Evolutionary conservation across 2,797 vertebrate species (phyloP), one percentile per base, ranked within the genome.

Genomic region (Pelochelys cantorii): DNA sequence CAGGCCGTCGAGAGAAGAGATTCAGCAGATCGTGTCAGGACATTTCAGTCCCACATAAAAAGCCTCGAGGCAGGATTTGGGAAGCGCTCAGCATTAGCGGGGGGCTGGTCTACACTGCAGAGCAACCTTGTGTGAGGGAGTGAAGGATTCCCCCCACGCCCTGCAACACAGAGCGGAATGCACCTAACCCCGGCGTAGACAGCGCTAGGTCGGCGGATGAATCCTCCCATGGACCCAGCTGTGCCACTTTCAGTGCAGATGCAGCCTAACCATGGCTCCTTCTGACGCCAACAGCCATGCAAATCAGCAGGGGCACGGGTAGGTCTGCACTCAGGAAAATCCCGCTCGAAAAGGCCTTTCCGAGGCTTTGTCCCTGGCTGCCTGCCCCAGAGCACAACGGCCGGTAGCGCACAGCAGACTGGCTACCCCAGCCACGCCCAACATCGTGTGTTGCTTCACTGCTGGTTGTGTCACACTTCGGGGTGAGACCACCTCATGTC

Each of bases 161-260:
- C 31, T 8, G 17, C 34, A 9, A 34, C 5, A 6, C 5, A 8
- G 18, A 71, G n/a, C 18, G 11, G n/a, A 11, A n/a, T 9, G 1
- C 1, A 68, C 31, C 7, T 34, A 34, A 68, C n/a, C 65, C 18
- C 65, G 7, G 9, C 2, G 18, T 22, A 68, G 65, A 34, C 15
- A 18, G 62, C 62, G 5, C 29, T 31, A n/a, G 3, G 29, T 17
- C 62, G 18, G 18, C 62, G 18, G 60, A 62, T 31, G 29, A n/a
- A 65, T n/a, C 8, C 62, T 65, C 17, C 31, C 62, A 6, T 62
- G 14, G 29, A 62, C 3, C 29, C 29, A 15, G 14, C 29, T 15
- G 60, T 14, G 31, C 14, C 62, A 9, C n/a, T 65, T n/a, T n/a
- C 31, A 9, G 7, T 4, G 62, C 13, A n/a, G 62, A n/a, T 15